Conservation (phyloP, 2,113 vertebrate species). For the Myotis davidii region DNA sequence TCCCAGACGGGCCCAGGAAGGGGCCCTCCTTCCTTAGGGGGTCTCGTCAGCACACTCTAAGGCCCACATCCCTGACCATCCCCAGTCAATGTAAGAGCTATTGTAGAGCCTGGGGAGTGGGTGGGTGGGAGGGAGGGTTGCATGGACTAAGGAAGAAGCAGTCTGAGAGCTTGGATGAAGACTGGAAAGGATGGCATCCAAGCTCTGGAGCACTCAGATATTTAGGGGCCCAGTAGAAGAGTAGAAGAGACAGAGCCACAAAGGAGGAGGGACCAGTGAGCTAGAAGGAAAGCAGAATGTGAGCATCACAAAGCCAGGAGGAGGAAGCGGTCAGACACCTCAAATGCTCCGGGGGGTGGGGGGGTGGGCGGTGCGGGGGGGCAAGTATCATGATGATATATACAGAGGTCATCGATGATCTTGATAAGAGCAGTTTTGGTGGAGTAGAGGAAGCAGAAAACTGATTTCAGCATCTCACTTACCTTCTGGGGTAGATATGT, state of each 20-base stretch:
- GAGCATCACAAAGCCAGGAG: background rate
- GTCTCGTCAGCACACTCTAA: background rate
- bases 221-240: background rate
- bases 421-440: background rate
- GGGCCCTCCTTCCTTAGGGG: background rate
- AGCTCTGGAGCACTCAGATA: background rate
- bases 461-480: background rate
- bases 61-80: background rate
- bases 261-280: background rate
- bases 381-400: fast-evolving
- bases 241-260: background rate
- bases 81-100: background rate
- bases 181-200: background rate
- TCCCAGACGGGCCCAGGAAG: background rate
- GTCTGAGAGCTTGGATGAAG: background rate
- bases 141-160: background rate
- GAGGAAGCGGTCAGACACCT: background rate
- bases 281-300: background rate
- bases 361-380: too few species aligned
- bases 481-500: background rate
- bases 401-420: background rate
- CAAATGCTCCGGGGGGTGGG: background rate
- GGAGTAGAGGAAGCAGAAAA: background rate
- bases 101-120: too few species aligned
- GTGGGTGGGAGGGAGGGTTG: background rate